Percentiles rank a stretch among this genome's conserved stretches.
Conservation (phyloP, 2,113 vertebrate species). For the Marmota monax region DNA sequence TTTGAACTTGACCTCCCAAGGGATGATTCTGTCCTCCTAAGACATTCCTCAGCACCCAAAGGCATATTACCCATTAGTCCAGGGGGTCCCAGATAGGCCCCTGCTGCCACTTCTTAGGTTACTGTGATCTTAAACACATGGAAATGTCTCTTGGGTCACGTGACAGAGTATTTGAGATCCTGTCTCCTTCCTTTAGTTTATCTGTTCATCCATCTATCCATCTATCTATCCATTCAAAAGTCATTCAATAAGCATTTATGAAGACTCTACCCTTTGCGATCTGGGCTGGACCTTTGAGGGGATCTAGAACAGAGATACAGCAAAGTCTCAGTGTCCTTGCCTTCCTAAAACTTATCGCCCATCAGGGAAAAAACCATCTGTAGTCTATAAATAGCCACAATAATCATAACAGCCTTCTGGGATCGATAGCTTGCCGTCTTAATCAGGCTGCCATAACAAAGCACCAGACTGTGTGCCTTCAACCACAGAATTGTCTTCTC, state of each 20-base stretch:
- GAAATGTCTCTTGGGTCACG: background rate
- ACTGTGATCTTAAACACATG: background rate
- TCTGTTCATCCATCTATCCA: background rate
- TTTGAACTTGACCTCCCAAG: background rate
- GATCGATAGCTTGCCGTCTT: fast-evolving
- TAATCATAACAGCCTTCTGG: background rate
- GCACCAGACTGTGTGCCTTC: background rate
- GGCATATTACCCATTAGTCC: background rate
- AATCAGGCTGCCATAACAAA: fast-evolving
- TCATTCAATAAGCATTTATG: background rate
- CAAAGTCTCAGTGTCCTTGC: too few species aligned
- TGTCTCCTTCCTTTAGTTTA: background rate
- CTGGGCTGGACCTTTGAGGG: background rate
- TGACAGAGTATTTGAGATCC: background rate
- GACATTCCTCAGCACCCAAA: background rate
- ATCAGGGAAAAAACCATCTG: background rate
- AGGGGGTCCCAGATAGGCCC: background rate
- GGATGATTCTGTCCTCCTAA: fast-evolving
- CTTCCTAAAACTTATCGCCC: background rate
- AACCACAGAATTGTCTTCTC: too few species aligned
- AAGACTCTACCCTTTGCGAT: background rate
- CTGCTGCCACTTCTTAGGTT: background rate
- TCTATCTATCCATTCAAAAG: background rate
- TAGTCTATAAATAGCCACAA: background rate
- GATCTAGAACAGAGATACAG: background rate